Conservation (phyloP, 1,140 invertebrate genomes). For the Microplitis mediator region DNA sequence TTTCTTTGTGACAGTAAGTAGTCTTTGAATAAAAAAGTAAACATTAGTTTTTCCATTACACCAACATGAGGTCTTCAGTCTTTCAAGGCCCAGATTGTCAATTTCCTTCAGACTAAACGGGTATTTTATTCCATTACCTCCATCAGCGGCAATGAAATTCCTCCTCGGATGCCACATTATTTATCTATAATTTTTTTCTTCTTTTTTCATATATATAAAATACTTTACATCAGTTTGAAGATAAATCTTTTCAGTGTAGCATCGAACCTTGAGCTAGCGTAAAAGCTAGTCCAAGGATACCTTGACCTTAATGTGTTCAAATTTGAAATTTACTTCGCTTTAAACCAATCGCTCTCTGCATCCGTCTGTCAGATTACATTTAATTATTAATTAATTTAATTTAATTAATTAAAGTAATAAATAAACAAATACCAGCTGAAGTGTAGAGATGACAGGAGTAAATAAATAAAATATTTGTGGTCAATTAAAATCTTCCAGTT, state of each 20-base stretch:
- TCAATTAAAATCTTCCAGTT: too few relatives aligned
- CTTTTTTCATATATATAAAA: neutral
- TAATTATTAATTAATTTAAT: neutral
- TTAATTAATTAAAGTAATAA: neutral
- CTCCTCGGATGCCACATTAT: constrained; percentile 7
- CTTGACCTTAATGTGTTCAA: constrained; percentile 8
- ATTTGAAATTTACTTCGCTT: constrained; percentile 8
- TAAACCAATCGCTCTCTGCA: neutral
- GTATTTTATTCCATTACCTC: neutral
- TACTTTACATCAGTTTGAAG: constrained; percentile 18
- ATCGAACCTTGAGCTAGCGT: constrained; percentile 8
- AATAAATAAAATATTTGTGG: too few relatives aligned
- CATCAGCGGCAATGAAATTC: constrained; percentile 32
- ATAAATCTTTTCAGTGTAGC: neutral
- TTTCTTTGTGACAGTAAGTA: too few relatives aligned
- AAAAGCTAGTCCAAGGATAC: constrained; percentile 34
- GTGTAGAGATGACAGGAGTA: too few relatives aligned
- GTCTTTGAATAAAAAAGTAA: too few relatives aligned
- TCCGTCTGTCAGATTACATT: neutral
- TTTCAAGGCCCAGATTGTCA: constrained; percentile 3
- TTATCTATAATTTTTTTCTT: neutral
- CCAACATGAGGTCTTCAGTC: neutral
- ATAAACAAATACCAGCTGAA: neutral
- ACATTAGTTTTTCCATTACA: neutral
- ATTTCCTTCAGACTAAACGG: constrained; percentile 4